Evolutionary conservation across 2,888 invertebrate species (phyloP).

Genomic region (Caenorhabditis sulstoni): DNA sequence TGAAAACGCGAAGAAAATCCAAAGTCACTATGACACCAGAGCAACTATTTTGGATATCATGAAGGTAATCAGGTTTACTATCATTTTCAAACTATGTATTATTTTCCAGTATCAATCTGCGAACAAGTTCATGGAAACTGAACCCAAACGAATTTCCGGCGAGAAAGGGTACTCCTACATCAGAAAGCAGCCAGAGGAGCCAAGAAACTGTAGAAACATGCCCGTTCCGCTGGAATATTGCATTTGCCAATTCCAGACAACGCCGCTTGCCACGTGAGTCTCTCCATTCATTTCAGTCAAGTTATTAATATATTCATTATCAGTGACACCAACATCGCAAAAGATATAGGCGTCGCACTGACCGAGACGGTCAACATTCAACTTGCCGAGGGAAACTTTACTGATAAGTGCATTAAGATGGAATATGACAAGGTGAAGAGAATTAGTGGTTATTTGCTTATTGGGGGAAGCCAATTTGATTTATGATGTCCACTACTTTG

Average conservation of each 20-base stretch:
- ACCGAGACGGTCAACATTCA: conserved; percentile 29
- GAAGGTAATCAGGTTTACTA: conserved; percentile 57
- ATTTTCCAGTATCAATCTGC: conserved; percentile 58
- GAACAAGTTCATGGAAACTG: conserved; percentile 29
- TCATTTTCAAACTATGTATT: no score
- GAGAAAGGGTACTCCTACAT: conserved; percentile 65
- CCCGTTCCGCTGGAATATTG: conserved; percentile 67
- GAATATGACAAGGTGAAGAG: conserved; percentile 40
- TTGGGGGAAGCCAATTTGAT: neutral
- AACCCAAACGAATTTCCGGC: conserved; percentile 21
- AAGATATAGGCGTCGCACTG: conserved; percentile 30
- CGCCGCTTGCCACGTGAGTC: conserved; percentile 25
- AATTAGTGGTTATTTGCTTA: neutral
- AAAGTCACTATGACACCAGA: conserved; percentile 68
- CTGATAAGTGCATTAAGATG: conserved; percentile 47
- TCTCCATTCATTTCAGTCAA: neutral
- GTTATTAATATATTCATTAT: neutral
- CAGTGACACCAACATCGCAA: conserved; percentile 32
- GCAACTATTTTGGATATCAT: conserved; percentile 68
- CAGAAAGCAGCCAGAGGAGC: conserved; percentile 51
- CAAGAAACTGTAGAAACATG: conserved; percentile 59
- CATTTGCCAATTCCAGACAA: conserved; percentile 61
- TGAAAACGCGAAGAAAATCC: conserved; percentile 60
- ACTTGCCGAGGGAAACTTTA: conserved; percentile 24
- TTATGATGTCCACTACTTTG: conserved; percentile 4